Evolutionary conservation across 2,797 vertebrate species (phyloP), one percentile per base, ranked within the genome.

Genomic region (Erethizon dorsatum): DNA sequence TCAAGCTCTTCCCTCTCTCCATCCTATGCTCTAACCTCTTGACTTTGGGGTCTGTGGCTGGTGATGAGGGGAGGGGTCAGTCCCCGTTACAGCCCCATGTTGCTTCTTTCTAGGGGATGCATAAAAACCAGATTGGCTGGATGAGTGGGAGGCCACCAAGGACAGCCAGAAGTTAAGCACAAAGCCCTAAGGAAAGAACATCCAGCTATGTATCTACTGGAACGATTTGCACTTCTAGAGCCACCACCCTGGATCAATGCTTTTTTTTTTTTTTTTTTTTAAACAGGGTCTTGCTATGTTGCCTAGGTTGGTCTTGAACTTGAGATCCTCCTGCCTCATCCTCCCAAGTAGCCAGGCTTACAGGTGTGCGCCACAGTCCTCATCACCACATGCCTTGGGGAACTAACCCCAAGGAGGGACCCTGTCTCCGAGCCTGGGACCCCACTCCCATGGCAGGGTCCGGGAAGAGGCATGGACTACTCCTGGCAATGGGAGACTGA

Each of bases 341-440:
- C 77, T 79, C 31, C 31, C 31, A 54, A 10, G 31, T 33, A 52
- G 28, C 28, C 9, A 52, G 47, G 75, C 31, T 78, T 33, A 33
- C 28, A 52, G 45, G 15, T 24, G 28, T 31, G 31, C 28, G 20
- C 41, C 41, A 47, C 28, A 31, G 45, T 17, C 14, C 75, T 50
- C 28, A 50, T 87, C 24, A 52, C 83, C 57, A 93, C 75, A 82
- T 85, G 56, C 45, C 97, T 54, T 75, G 79, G 20, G 26, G 54
- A 84, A 54, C 20, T 50, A 13, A 41, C 20, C 3, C 45, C 12
- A 56, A 83, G 94, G n/a, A 83, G 9, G 56, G 11, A 56, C 10
- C 33, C 15, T 18, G 31, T 87, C 8, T 94, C 7, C 61, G 65
- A 95, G 56, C 28, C 61, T 54, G 91, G 56, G 54, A 47, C 69